Conservation (phyloP, 2,888 invertebrate species). For the Sphaerophoria rueppellii region DNA sequence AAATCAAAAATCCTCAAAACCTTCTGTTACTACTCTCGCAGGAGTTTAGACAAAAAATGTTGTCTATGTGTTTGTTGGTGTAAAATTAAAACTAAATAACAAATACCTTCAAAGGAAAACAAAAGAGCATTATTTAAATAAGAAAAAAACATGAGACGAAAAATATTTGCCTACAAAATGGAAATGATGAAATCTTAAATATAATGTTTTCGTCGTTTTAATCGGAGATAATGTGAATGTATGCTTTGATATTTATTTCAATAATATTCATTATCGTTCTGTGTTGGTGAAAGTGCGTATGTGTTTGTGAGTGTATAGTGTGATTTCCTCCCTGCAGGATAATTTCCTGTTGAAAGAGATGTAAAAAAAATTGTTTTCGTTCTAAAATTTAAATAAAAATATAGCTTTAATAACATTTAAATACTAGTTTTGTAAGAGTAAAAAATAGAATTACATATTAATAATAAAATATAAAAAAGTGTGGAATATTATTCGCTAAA, state of each 20-base stretch:
- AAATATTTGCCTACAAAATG: conserved; percentile 62
- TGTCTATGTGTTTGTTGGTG: not conserved
- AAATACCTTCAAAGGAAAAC: conserved; percentile 30
- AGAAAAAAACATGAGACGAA: conserved; percentile 42
- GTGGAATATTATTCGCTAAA: not conserved
- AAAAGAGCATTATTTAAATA: not conserved
- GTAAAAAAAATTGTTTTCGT: not conserved
- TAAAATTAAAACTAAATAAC: conserved; percentile 35
- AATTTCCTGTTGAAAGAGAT: not conserved
- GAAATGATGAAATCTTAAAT: conserved; percentile 63
- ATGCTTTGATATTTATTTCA: conserved; percentile 48
- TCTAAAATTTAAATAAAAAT: conserved; percentile 24
- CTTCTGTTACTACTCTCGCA: conserved; percentile 54
- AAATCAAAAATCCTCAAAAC: conserved; percentile 38
- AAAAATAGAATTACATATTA: not conserved
- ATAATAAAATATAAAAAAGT: not conserved
- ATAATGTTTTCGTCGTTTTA: conserved; percentile 61
- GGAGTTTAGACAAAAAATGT: not conserved
- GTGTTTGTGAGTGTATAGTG: conserved; percentile 10
- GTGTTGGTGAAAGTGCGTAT: conserved; percentile 10
- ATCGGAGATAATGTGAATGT: conserved; percentile 45
- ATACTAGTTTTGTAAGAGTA: not conserved
- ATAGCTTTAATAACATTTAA: not conserved
- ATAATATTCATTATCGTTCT: conserved; percentile 41
- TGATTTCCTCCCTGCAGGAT: not conserved